Conservation (phyloP, 2,797 vertebrate genomes). For the Australoheros facetus region DNA sequence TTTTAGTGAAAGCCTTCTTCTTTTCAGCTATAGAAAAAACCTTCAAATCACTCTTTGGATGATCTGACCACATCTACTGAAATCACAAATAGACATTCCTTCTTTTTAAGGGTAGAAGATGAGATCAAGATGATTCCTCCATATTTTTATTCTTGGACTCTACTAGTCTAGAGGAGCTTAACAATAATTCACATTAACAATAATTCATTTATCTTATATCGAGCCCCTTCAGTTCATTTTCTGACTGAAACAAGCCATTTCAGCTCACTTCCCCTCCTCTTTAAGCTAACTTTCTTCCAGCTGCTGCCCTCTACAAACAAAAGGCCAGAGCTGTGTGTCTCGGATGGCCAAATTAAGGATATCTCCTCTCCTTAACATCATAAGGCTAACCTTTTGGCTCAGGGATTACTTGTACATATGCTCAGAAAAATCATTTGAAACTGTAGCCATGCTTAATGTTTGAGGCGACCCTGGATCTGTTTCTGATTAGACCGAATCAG, state of each 20-base stretch:
- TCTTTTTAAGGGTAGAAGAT: neutral
- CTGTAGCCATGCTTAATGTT: neutral
- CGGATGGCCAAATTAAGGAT: neutral
- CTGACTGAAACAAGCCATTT: neutral
- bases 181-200: neutral
- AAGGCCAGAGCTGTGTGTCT: neutral
- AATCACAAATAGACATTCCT: neutral
- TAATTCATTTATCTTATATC: neutral
- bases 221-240: neutral
- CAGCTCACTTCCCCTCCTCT: neutral
- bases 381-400: fast-evolving
- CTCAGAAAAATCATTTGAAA: neutral
- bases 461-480: neutral
- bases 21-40: neutral
- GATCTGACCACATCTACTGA: neutral
- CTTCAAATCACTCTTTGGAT: neutral
- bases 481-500: neutral
- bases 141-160: neutral
- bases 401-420: neutral
- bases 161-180: neutral
- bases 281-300: neutral
- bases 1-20: neutral
- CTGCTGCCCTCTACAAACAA: neutral
- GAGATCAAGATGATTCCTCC: neutral
- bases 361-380: neutral